Conservation (phyloP, 2,113 vertebrate species). For the Peucedramus taeniatus region DNA sequence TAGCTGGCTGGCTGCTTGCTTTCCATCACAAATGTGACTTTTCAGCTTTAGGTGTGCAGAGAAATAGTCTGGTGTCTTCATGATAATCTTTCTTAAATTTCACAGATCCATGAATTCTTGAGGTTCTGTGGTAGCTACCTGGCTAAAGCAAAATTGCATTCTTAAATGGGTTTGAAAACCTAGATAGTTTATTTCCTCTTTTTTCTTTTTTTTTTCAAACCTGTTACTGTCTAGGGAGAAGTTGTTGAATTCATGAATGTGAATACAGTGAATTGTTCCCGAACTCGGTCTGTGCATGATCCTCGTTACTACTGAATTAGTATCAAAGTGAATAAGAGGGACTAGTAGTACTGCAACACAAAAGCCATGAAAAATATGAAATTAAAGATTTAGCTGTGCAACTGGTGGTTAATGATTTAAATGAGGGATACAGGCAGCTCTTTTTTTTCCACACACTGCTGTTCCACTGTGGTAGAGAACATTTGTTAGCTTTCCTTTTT, state of each 20-base stretch:
- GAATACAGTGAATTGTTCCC: neutral
- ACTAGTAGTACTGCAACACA: neutral
- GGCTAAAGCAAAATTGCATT: neutral
- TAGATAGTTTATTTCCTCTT: neutral
- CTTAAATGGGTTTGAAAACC: neutral
- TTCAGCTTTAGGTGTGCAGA: neutral
- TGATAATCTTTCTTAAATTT: neutral
- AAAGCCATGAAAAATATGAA: neutral
- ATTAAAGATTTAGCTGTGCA: neutral
- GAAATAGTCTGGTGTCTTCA: neutral
- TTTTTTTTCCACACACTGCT: neutral
- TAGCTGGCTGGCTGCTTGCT: constrained; percentile 3
- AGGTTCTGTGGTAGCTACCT: neutral
- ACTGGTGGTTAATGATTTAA: constrained; percentile 2
- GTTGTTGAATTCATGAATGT: neutral
- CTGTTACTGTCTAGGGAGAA: neutral
- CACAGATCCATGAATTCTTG: neutral
- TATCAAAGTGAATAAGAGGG: neutral
- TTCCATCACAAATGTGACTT: neutral
- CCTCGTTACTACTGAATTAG: neutral
- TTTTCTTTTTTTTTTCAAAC: neutral
- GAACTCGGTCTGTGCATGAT: neutral
- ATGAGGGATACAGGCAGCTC: neutral
- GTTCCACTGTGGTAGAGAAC: neutral
- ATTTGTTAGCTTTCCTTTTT: constrained; percentile 6